phyloP scores from a whole-genome alignment of 2,113 vertebrate genomes.

The Myrmophylax atrothorax region DNA sequence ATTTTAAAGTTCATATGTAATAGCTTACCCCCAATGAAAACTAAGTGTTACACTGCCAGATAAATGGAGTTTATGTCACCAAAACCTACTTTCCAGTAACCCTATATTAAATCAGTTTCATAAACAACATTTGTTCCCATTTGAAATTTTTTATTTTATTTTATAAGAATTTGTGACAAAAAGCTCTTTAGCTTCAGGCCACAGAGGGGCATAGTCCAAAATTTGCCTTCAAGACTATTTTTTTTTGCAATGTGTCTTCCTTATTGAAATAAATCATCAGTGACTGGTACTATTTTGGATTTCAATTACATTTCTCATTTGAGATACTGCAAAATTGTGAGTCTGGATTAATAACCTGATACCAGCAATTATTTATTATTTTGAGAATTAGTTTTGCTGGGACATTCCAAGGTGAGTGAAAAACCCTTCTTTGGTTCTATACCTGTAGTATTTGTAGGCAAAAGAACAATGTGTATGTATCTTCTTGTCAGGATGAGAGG shows the following conservation, averaged over 20 bases:
- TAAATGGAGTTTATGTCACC: background rate
- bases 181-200: background rate
- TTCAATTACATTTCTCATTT: background rate
- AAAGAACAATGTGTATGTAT: background rate
- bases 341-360: background rate
- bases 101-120: background rate
- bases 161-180: background rate
- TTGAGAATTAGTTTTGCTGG: background rate
- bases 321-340: background rate
- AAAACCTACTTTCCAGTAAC: background rate
- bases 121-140: background rate
- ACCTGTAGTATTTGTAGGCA: background rate
- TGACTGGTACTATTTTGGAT: background rate
- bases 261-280: background rate
- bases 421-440: background rate
- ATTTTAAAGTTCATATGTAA: background rate
- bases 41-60: background rate
- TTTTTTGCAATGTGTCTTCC: background rate
- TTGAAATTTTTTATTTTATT: background rate
- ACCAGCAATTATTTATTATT: background rate
- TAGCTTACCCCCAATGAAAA: background rate
- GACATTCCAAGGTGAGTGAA: background rate
- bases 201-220: background rate
- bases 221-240: background rate
- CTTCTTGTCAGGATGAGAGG: background rate